Evolutionary conservation across 2,797 vertebrate genomes (phyloP).

Genomic region (Eleutherodactylus coqui): DNA sequence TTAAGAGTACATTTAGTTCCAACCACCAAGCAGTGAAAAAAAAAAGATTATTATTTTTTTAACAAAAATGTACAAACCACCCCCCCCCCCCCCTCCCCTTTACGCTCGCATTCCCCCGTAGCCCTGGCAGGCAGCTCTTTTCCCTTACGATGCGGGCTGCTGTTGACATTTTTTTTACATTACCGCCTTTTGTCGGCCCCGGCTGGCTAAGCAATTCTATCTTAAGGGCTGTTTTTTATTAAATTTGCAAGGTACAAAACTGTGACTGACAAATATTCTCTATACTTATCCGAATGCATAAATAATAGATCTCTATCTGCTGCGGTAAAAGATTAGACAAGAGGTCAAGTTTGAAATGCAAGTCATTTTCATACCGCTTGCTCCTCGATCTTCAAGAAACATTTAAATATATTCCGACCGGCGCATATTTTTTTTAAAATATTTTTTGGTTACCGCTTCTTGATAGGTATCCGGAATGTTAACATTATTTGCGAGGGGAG

Average conservation of each 20-base stretch:
- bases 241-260: slow-evolving; percentile 82
- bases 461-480: slow-evolving; percentile 66
- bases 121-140: slow-evolving; percentile 66
- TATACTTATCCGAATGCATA: slow-evolving; percentile 75
- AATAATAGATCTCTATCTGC: slow-evolving; percentile 73
- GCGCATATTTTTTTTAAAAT: slow-evolving; percentile 51
- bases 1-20: neutral
- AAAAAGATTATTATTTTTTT: too few species aligned
- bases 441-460: slow-evolving; percentile 58
- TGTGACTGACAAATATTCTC: slow-evolving; percentile 77
- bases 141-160: slow-evolving; percentile 71
- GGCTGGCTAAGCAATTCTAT: slow-evolving; percentile 79
- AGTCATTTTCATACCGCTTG: slow-evolving; percentile 62
- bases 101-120: neutral
- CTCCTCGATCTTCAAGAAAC: neutral
- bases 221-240: slow-evolving; percentile 81
- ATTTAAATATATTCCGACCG: slow-evolving; percentile 58
- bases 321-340: slow-evolving; percentile 77
- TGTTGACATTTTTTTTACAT: slow-evolving; percentile 79
- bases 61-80: too few species aligned
- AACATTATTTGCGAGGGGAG: slow-evolving; percentile 57
- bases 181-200: slow-evolving; percentile 78
- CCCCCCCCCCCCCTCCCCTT: neutral
- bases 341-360: slow-evolving; percentile 71
- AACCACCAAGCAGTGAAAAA: neutral